Base-by-base conservation (phyloP, 1,140 invertebrate genomes). In the Leptinotarsa lineolata region DNA sequence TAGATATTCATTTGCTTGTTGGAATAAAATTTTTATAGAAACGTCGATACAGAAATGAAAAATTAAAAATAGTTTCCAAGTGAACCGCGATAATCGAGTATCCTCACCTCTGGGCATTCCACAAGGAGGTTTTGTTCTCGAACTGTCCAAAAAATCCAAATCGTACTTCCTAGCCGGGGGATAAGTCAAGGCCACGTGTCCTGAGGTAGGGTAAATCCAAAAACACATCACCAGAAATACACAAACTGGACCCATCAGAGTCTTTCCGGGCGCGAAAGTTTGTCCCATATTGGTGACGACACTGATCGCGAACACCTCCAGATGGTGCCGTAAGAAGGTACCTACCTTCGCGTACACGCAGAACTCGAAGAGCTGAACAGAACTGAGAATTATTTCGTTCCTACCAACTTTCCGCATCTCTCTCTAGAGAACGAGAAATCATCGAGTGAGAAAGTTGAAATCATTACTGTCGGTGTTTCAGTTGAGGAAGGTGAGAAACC, bases 101-200 rank as follows among this genome's bases (percentile, higher is more conserved):
- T 59, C 15, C 21, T 90, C 86, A 97, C 95, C 96, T 93, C 93
- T 95, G 6, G 96, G 96, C 93, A 98, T 97, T 75, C 97, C 97
- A 85, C 97, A 98, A 44, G 96, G 96, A 71, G 91, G 91, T 78
- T 92, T 92, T 18, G 96, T 97, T 78, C 95, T 90, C 68, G 91
- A 89, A 83, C 93, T 97, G 84, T 98, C 96, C 84, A 99, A 86
- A 86, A 97, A 98, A 86, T 99, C 97, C 81, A 98, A 86, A 82
- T 95, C 94, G 82, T 93, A 97, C 77, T 92, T 91, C 76, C 95
- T 89, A 1, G 94, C 93, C 4, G 91, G 92, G 59, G 95, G 95
- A 85, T 91, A 96, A 4, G 93, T 95, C n/a, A 96, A 85, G 3
- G 93, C 91, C 5, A 96, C 94, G 84, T 96, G 95, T 54, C 63